Percentiles rank a stretch among this genome's conserved stretches.
Evolutionary conservation across 2,797 vertebrate genomes (phyloP).

Genomic region (Enteromius thamalakanensis): DNA sequence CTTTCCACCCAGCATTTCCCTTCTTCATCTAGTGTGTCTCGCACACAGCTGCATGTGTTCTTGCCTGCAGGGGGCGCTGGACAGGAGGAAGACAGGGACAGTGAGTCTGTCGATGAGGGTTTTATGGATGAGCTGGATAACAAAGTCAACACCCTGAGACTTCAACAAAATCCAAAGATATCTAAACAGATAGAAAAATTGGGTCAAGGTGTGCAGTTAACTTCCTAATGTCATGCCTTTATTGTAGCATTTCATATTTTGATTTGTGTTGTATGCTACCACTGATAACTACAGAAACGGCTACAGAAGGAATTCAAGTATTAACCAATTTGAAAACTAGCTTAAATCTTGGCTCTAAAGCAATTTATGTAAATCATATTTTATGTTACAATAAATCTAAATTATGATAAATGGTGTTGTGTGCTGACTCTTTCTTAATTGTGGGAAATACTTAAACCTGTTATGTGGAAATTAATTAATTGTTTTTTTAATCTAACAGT

Average conservation of each 20-base stretch:
- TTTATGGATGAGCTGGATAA: constrained; percentile 79
- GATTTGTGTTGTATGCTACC: background rate
- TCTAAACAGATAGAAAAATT: background rate
- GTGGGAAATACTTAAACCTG: too few relatives aligned
- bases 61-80: constrained; percentile 69
- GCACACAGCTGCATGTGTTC: constrained; percentile 80
- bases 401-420: too few relatives aligned
- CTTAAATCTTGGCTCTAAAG: background rate
- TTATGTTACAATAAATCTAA: too few relatives aligned
- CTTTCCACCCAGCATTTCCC: constrained; percentile 57
- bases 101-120: constrained; percentile 74
- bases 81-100: constrained; percentile 67
- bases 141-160: constrained; percentile 65
- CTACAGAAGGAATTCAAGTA: background rate
- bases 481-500: too few relatives aligned
- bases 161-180: constrained; percentile 63
- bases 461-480: too few relatives aligned
- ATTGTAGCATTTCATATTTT: background rate
- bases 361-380: background rate
- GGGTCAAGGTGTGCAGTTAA: constrained; percentile 1
- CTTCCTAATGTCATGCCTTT: constrained; percentile 10
- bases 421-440: too few relatives aligned
- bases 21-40: constrained; percentile 25
- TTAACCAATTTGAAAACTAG: background rate
- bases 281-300: background rate